Conservation (phyloP, 2,888 invertebrate genomes). For the Caenorhabditis becei region DNA sequence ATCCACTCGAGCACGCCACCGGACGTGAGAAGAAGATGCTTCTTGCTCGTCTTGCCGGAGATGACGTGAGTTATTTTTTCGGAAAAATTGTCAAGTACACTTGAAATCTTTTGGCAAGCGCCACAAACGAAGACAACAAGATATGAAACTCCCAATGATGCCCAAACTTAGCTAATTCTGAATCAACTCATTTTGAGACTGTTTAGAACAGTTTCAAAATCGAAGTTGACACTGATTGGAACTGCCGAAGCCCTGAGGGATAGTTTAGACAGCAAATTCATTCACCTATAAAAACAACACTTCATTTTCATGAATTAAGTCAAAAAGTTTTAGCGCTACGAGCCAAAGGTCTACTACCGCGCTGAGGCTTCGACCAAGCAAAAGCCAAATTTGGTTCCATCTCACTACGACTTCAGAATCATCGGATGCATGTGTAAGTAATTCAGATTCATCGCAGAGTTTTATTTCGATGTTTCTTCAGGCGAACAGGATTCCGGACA, state of each 20-base stretch:
- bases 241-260: constrained; percentile 51
- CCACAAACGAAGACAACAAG: no score
- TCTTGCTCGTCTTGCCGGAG: constrained; percentile 90
- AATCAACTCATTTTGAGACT: not conserved
- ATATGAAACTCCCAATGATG: constrained; percentile 48
- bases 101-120: no score
- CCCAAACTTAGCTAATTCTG: constrained; percentile 55
- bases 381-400: constrained; percentile 92
- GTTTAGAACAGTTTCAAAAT: not conserved
- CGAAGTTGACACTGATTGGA: constrained; percentile 25
- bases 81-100: not conserved
- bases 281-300: not conserved
- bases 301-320: not conserved
- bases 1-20: constrained; percentile 93
- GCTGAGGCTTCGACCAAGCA: constrained; percentile 87
- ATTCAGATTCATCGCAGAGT: constrained; percentile 5
- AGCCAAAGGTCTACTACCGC: constrained; percentile 81
- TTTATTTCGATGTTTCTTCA: constrained; percentile 68
- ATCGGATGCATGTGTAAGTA: constrained; percentile 92
- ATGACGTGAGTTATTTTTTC: constrained; percentile 85
- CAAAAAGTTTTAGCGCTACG: constrained; percentile 77
- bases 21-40: constrained; percentile 94
- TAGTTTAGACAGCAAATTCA: not conserved
- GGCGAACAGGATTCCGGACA: constrained; percentile 92
- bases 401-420: constrained; percentile 91